Percentiles rank a stretch among this genome's conserved stretches.
Evolutionary conservation across 2,113 vertebrate genomes (phyloP).

Genomic region (Trogon melanurus): DNA sequence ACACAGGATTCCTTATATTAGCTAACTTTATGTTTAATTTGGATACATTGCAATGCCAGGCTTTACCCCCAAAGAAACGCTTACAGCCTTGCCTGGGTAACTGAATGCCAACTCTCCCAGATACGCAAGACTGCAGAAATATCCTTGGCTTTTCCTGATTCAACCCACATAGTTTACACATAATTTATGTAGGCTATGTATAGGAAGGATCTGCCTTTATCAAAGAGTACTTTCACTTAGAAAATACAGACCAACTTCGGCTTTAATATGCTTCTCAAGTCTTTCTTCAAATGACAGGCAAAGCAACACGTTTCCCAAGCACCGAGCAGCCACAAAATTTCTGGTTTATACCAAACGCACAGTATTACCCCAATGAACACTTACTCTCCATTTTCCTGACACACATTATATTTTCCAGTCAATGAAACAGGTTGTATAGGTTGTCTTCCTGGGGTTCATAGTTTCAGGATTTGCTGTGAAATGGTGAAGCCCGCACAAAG

Average conservation of each 20-base stretch:
- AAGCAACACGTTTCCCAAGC: background rate
- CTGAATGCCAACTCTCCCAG: background rate
- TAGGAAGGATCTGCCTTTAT: background rate
- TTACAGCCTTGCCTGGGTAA: background rate
- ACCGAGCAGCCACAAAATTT: background rate
- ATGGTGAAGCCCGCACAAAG: background rate
- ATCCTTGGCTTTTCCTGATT: background rate
- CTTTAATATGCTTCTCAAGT: background rate
- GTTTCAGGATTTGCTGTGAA: background rate
- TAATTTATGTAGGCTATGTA: background rate
- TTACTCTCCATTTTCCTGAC: background rate
- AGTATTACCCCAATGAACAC: background rate
- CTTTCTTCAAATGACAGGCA: background rate
- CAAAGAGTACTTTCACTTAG: background rate
- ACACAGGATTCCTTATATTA: background rate
- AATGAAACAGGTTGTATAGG: background rate
- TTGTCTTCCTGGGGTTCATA: background rate
- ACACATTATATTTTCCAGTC: background rate
- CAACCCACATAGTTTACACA: background rate
- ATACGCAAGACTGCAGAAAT: background rate
- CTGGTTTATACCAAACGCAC: background rate
- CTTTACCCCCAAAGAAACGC: background rate
- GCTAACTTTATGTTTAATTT: background rate
- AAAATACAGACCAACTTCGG: background rate
- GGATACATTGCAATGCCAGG: background rate